Percentiles rank a stretch among this genome's conserved stretches.
Evolutionary conservation across 2,888 invertebrate species (phyloP).

Genomic region (Pachymerium ferrugineum): DNA sequence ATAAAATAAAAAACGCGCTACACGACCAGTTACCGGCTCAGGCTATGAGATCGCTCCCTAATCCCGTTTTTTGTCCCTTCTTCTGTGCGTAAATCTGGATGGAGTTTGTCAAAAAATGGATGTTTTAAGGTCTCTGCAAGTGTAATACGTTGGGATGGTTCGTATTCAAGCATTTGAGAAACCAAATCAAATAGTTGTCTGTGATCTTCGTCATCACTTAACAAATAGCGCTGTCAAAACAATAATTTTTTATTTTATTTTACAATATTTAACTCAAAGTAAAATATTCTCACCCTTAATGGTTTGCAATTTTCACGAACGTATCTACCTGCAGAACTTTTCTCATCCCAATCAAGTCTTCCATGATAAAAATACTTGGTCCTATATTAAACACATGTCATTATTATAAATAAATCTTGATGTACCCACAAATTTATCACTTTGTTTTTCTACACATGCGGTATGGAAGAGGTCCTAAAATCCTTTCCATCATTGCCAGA

Average conservation of each 20-base stretch:
- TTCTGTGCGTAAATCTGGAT: conserved; percentile 48
- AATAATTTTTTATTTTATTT: conserved; percentile 32
- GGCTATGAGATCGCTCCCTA: conserved; percentile 44
- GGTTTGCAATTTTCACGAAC: conserved; percentile 98
- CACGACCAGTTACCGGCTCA: conserved; percentile 42
- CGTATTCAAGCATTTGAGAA: conserved; percentile 93
- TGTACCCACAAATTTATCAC: conserved; percentile 49
- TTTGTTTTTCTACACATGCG: conserved; percentile 58
- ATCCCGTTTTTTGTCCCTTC: conserved; percentile 39
- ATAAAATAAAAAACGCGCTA: no score
- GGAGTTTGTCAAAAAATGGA: conserved; percentile 63
- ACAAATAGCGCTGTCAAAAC: conserved; percentile 73
- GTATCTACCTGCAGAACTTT: conserved; percentile 92
- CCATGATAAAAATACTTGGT: conserved; percentile 98
- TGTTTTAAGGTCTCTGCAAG: conserved; percentile 72
- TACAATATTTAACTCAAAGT: not conserved
- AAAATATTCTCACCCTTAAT: conserved; percentile 61
- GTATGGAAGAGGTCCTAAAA: conserved; percentile 91
- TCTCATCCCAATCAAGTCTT: conserved; percentile 95
- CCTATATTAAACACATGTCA: conserved; percentile 51
- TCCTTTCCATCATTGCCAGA: conserved; percentile 99
- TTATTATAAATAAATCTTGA: not conserved
- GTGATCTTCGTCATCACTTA: conserved; percentile 82
- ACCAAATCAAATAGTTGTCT: conserved; percentile 90
- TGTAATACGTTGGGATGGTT: conserved; percentile 82